phyloP scores from a whole-genome alignment of 2,888 invertebrate species.

The Spodoptera picta region DNA sequence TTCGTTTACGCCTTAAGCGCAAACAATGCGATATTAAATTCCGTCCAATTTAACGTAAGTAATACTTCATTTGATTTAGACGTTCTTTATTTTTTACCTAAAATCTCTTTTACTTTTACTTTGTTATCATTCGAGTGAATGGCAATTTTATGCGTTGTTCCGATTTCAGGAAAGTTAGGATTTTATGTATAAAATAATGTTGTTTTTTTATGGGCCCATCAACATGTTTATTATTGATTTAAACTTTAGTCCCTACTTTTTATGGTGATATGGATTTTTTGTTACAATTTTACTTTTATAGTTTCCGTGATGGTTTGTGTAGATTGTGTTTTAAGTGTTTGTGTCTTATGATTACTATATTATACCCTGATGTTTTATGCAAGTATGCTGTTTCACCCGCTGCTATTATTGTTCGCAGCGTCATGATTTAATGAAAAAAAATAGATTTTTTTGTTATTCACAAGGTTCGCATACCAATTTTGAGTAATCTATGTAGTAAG shows the following conservation, averaged over 20 bases:
- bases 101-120: conserved; percentile 7
- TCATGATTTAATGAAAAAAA: too few species aligned
- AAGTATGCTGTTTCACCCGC: too few species aligned
- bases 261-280: conserved; percentile 1
- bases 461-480: too few species aligned
- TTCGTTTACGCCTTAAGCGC: too few species aligned
- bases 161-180: background rate
- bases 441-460: too few species aligned
- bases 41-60: background rate
- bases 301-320: background rate
- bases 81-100: conserved; percentile 1
- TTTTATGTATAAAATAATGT: conserved; percentile 2
- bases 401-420: too few species aligned
- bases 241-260: background rate
- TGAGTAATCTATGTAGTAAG: too few species aligned
- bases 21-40: too few species aligned
- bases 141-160: background rate
- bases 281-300: conserved; percentile 1
- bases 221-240: conserved; percentile 5
- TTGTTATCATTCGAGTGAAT: conserved; percentile 6
- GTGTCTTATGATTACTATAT: background rate
- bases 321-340: background rate
- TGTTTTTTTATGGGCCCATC: conserved; percentile 9
- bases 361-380: too few species aligned
- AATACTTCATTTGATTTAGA: background rate